These are phyloP conservation scores for Rhinichthys klamathensis DNA, from an alignment of 2,113 vertebrate species.

Conservation along the genomic window DNA sequence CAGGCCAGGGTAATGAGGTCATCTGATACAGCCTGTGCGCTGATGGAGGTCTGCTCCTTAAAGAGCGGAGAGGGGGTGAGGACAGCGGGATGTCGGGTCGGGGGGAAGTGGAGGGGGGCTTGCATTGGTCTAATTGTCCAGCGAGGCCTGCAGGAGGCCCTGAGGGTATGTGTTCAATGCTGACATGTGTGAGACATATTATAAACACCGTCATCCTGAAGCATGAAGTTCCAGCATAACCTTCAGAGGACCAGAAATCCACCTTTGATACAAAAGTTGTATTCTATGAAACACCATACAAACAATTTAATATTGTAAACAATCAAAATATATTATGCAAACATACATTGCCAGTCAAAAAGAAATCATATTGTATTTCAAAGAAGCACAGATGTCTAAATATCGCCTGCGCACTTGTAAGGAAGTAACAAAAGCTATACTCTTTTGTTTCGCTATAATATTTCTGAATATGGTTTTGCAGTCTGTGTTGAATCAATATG, in stretches of 20 bases:
- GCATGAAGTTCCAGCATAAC: neutral
- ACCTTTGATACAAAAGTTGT: neutral
- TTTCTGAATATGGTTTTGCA: neutral
- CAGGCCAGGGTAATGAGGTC: conserved; percentile 50
- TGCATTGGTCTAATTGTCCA: conserved; percentile 17
- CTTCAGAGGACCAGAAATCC: neutral
- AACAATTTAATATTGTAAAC: neutral
- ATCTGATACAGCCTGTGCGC: conserved; percentile 47
- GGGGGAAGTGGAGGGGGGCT: conserved; percentile 1
- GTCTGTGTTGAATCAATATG: neutral
- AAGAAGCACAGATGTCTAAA: neutral
- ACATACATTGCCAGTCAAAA: neutral
- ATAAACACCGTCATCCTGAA: neutral
- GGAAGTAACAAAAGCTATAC: neutral
- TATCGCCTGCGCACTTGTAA: neutral
- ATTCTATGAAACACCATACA: neutral
- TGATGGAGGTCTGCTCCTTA: conserved; percentile 47
- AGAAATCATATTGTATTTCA: neutral
- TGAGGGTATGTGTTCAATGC: neutral
- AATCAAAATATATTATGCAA: neutral
- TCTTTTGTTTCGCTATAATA: neutral
- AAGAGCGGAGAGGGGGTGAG: neutral
- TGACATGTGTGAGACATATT: neutral
- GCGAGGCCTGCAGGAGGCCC: neutral
- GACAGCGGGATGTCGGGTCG: neutral